phyloP scores from a whole-genome alignment of 2,888 invertebrate genomes.

The Subacronicta megacephala region DNA sequence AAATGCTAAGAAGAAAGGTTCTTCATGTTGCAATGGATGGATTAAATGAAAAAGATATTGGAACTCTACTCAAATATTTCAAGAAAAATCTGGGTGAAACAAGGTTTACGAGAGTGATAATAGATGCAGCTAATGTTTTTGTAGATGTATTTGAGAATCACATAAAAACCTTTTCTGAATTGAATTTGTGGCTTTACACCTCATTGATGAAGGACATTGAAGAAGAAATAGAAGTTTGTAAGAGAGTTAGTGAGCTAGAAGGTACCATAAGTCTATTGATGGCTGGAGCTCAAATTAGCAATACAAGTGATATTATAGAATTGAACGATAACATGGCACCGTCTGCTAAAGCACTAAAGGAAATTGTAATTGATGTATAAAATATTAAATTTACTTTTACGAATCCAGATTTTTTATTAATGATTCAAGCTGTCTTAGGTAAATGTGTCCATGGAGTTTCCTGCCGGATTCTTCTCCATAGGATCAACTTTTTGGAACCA shows the following conservation, averaged over 20 bases:
- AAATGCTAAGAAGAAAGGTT: constrained; percentile 95
- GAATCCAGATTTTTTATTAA: no score
- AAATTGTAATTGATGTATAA: constrained; percentile 89
- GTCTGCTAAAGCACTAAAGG: constrained; percentile 86
- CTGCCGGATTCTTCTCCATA: no score
- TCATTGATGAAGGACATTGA: constrained; percentile 90
- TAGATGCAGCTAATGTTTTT: constrained; percentile 93
- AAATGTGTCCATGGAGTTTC: no score
- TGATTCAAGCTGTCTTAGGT: no score
- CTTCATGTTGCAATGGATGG: constrained; percentile 93
- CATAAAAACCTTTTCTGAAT: constrained; percentile 90
- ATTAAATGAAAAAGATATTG: constrained; percentile 91
- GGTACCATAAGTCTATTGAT: constrained; percentile 92
- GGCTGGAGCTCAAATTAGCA: constrained; percentile 88
- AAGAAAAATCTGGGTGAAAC: constrained; percentile 92
- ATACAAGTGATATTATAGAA: constrained; percentile 73
- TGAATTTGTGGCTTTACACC: constrained; percentile 90
- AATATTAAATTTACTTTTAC: constrained; percentile 7
- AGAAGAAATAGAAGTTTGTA: constrained; percentile 92
- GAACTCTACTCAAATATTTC: constrained; percentile 93
- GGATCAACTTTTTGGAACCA: no score
- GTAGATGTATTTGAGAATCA: constrained; percentile 93
- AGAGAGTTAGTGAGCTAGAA: constrained; percentile 91
- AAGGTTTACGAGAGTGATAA: constrained; percentile 92
- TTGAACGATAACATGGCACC: constrained; percentile 72